phyloP scores from a whole-genome alignment of 2,113 vertebrate species.

The Gorsachius goisagi region DNA sequence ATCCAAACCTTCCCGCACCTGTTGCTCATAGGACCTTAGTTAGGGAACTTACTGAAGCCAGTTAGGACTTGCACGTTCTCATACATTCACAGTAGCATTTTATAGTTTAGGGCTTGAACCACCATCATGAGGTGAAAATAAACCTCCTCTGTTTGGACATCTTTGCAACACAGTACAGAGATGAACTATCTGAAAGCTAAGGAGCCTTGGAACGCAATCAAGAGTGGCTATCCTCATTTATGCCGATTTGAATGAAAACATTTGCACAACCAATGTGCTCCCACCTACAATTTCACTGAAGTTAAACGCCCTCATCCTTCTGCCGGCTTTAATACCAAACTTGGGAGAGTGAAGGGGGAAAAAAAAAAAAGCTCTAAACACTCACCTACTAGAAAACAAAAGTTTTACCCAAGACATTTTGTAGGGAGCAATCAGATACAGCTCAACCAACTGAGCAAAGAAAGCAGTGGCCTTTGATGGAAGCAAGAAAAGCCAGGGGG shows the following conservation, averaged over 20 bases:
- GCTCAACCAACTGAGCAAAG: neutral
- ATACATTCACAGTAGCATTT: neutral
- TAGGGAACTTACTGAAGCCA: neutral
- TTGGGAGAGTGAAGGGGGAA: neutral
- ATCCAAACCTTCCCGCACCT: fast-evolving
- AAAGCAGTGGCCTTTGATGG: neutral
- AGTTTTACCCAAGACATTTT: neutral
- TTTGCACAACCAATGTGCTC: neutral
- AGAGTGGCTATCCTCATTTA: neutral
- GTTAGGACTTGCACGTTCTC: neutral
- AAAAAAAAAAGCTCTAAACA: neutral
- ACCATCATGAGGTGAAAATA: neutral
- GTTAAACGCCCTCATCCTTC: neutral
- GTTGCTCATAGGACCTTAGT: neutral
- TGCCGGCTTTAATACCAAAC: neutral
- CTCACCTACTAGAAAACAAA: neutral
- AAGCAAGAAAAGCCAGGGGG: neutral
- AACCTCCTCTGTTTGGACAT: neutral
- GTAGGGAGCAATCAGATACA: neutral
- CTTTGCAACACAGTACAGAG: neutral
- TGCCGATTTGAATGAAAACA: neutral
- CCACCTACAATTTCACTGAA: neutral
- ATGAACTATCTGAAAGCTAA: neutral
- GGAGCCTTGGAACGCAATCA: neutral
- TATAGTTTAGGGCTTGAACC: neutral